Base-by-base conservation (phyloP, 2,797 vertebrate genomes). In the Melanotaenia parkinsoni region DNA sequence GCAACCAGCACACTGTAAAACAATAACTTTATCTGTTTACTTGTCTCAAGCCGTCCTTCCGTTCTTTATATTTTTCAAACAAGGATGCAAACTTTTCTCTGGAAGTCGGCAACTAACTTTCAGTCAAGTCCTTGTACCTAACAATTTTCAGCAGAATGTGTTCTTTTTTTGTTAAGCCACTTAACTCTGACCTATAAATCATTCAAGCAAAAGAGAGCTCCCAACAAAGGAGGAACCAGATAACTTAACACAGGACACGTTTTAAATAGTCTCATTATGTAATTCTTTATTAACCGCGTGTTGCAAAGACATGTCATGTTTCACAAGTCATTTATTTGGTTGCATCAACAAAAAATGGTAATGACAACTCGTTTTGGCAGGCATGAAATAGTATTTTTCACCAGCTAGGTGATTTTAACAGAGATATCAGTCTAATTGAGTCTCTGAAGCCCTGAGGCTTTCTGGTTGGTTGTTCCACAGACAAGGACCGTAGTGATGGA, bases 21-120 rank as follows among this genome's bases (percentile, higher is more conserved):
- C 54, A 63, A 35, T 67, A 40, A 80, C 65, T 10, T 63, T 16
- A 38, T 58, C 6, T 5, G 57, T 58, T 70, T 63, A 58, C 28
- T n/a, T 43, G 38, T 32, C 28, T 28, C 14, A 6, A 28, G 53
- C 53, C 53, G 28, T 28, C 11, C 51, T 10, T 22, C n/a, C n/a
- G 1, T 22, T 22, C 45, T 22, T n/a, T 50, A 22, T n/a, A 22
- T 20, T 10, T 26, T 54, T 13, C 12, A 11, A 14, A 11, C 11
- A 28, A n/a, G 12, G 24, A 24, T 3, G 24, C 53, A 28, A 26
- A 54, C 24, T 28, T 22, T 22, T 26, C 22, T 53, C 24, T 53
- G 16, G 18, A 47, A 18, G 20, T 20, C 20, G 6, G 10, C 22
- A 53, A n/a, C n/a, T 53, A 11, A 26, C 26, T 53, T 24, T 53